Evolutionary conservation across 2,888 invertebrate species (phyloP).

Genomic region (Odontothrips loti): DNA sequence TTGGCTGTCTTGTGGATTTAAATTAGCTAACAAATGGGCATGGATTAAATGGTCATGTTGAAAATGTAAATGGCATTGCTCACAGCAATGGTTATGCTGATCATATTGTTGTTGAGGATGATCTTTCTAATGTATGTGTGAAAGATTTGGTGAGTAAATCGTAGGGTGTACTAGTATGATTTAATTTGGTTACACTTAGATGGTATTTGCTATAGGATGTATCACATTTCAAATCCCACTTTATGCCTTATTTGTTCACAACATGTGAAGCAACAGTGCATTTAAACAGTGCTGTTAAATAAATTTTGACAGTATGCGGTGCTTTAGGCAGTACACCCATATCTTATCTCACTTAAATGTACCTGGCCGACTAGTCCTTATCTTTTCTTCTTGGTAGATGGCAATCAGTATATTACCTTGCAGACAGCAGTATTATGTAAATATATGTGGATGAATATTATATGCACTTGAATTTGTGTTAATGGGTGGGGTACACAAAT

Average conservation of each 20-base stretch:
- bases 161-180: neutral
- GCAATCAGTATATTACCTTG: neutral
- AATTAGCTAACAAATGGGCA: constrained; percentile 17
- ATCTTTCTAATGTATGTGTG: constrained; percentile 60
- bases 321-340: neutral
- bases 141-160: constrained; percentile 58
- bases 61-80: neutral
- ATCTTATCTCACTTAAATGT: neutral
- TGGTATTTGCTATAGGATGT: neutral
- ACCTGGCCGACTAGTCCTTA: neutral
- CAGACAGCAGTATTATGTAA: neutral
- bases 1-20: constrained; percentile 14
- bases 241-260: no score
- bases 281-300: no score
- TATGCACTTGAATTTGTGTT: neutral
- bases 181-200: neutral
- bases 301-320: no score
- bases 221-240: neutral
- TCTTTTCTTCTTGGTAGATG: neutral
- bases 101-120: constrained; percentile 47
- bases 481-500: neutral
- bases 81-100: constrained; percentile 18
- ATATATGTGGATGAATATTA: neutral
- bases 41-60: constrained; percentile 7
- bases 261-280: no score